A percentile compares a stretch with the other conserved stretches of the same genome.
phyloP scores from a whole-genome alignment of 2,797 vertebrate genomes.

The Poecilia velifera region DNA sequence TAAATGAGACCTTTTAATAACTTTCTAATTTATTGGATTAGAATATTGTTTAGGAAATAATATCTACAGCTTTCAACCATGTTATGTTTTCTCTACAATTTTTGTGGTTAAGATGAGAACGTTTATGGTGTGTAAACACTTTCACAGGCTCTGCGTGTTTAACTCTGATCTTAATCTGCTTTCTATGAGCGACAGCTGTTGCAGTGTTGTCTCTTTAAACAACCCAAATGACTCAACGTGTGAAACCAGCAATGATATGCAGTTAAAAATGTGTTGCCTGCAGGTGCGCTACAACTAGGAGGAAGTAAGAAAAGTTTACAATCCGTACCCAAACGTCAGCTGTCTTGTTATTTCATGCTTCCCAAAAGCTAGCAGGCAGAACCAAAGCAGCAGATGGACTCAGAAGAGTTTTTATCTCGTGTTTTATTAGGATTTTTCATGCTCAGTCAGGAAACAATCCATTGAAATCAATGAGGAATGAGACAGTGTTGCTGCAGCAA shows the following conservation, averaged over 20 bases:
- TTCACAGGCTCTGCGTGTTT: not conserved
- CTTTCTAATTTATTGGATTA: not conserved
- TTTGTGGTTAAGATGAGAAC: not conserved
- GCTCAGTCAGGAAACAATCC: constrained; percentile 52
- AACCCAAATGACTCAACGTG: not conserved
- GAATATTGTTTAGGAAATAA: not conserved
- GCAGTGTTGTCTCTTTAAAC: not conserved
- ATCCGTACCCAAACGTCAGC: not conserved
- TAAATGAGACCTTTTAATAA: not conserved
- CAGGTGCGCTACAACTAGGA: not conserved
- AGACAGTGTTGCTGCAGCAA: constrained; percentile 27
- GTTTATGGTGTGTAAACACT: not conserved
- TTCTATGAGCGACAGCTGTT: not conserved
- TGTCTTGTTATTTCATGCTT: not conserved
- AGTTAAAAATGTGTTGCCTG: not conserved
- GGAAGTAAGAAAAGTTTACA: constrained; percentile 6
- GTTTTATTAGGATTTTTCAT: constrained; percentile 55
- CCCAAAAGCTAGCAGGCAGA: constrained; percentile 32
- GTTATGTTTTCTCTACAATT: not conserved
- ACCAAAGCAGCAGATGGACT: constrained; percentile 32
- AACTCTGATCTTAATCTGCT: not conserved
- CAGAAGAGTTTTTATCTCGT: constrained; percentile 23
- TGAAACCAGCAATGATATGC: not conserved
- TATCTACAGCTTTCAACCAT: not conserved
- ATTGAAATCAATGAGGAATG: constrained; percentile 44